A percentile compares a stretch with the other conserved stretches of the same genome.
Evolutionary conservation across 2,888 invertebrate species (phyloP).

Genomic region (Anticlea derivata): DNA sequence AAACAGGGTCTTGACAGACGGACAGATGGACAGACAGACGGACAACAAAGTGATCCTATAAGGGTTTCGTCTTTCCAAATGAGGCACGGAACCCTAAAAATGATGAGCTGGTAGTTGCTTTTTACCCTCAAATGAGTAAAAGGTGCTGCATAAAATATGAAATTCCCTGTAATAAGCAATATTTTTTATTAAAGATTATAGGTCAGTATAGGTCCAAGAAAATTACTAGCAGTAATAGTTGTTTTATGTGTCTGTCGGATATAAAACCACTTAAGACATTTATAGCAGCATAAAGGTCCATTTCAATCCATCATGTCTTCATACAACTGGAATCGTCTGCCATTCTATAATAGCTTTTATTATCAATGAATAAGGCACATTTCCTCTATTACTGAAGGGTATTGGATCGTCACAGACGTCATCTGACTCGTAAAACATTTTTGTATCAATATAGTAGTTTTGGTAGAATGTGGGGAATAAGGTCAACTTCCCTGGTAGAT

Average conservation of each 20-base stretch:
- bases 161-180: too few relatives aligned
- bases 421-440: slow-evolving; percentile 8
- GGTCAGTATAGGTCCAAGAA: too few relatives aligned
- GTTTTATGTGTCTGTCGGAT: slow-evolving; percentile 24
- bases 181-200: too few relatives aligned
- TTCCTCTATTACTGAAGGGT: slow-evolving; percentile 10
- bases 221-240: slow-evolving; percentile 21
- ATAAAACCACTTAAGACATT: slow-evolving; percentile 27
- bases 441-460: slow-evolving; percentile 1
- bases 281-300: slow-evolving; percentile 24
- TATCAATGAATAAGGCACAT: slow-evolving; percentile 2
- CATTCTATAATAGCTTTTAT: slow-evolving; percentile 22
- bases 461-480: not conserved
- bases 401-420: not conserved
- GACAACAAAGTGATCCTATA: too few relatives aligned
- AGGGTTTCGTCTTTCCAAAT: too few relatives aligned
- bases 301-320: slow-evolving; percentile 26
- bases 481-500: too few relatives aligned
- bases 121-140: too few relatives aligned
- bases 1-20: too few relatives aligned
- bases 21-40: too few relatives aligned
- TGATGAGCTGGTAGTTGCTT: too few relatives aligned
- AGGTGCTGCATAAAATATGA: too few relatives aligned
- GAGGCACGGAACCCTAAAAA: too few relatives aligned
- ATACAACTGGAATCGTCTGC: slow-evolving; percentile 9